Evolutionary conservation across 2,888 invertebrate genomes (phyloP).

Genomic region (Drosophila pseudotalamancana): DNA sequence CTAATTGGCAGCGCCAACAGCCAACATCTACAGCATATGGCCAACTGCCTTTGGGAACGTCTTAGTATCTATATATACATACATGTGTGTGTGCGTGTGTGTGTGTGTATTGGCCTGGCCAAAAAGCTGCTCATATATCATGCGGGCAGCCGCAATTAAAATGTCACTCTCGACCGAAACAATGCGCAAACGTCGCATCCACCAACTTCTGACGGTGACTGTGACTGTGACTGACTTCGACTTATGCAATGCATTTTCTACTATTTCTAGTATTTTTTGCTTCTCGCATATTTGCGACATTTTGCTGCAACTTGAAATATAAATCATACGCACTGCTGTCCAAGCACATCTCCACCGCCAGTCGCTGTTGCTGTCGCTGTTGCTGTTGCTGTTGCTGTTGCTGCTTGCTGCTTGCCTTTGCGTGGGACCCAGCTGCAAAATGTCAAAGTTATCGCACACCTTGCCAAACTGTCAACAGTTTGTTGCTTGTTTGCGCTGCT

Average conservation of each 20-base stretch:
- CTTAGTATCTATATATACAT: no score
- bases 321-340: conserved; percentile 75
- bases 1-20: conserved; percentile 76
- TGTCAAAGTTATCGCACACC: conserved; percentile 60
- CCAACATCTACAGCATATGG: conserved; percentile 70
- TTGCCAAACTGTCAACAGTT: conserved; percentile 64
- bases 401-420: no score
- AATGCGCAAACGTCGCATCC: conserved; percentile 35
- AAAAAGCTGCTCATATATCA: conserved; percentile 32
- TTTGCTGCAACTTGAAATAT: conserved; percentile 49
- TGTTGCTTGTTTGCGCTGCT: conserved; percentile 22
- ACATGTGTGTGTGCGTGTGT: no score
- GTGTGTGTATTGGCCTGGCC: conserved; percentile 13
- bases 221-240: conserved; percentile 10
- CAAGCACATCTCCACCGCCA: conserved; percentile 32
- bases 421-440: conserved; percentile 57
- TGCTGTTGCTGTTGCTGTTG: conserved; percentile 14
- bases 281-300: conserved; percentile 58
- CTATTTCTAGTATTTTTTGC: conserved; percentile 2
- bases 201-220: conserved; percentile 5
- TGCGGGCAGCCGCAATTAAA: conserved; percentile 65
- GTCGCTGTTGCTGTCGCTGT: conserved; percentile 10
- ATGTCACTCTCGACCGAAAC: conserved; percentile 62
- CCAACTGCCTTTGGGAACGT: conserved; percentile 28
- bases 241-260: conserved; percentile 55